A percentile compares a stretch with the other conserved stretches of the same genome.
phyloP scores from a whole-genome alignment of 2,113 vertebrate species.

The Felis chaus region DNA sequence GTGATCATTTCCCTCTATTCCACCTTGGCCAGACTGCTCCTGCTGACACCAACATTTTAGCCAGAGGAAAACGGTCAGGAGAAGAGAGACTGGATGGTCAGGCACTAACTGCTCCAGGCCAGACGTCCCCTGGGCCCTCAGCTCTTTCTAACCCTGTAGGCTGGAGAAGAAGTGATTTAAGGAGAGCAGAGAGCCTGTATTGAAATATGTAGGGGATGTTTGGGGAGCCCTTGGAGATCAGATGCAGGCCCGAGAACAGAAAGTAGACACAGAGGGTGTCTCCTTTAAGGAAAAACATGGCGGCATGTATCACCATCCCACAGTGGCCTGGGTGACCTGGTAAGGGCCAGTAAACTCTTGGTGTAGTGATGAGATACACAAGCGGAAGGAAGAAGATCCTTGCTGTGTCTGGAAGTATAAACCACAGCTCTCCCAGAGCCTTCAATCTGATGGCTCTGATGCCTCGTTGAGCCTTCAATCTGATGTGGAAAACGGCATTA shows the following conservation, averaged over 20 bases:
- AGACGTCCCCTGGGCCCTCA: neutral
- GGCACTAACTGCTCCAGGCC: fast-evolving
- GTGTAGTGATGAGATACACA: fast-evolving
- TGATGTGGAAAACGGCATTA: neutral
- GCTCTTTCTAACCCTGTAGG: neutral
- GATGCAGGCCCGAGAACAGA: neutral
- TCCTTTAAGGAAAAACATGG: neutral
- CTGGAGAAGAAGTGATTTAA: neutral
- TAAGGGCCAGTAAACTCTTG: fast-evolving
- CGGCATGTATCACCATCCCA: fast-evolving
- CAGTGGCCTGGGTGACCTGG: neutral
- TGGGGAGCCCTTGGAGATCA: neutral
- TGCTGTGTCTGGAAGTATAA: fast-evolving
- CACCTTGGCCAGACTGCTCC: neutral
- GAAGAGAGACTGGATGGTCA: neutral
- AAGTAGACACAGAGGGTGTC: neutral
- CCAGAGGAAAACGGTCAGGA: neutral
- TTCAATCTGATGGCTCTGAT: neutral
- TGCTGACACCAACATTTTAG: neutral
- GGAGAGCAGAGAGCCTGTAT: neutral
- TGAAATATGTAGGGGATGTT: neutral
- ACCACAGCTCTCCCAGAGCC: neutral
- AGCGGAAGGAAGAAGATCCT: neutral
- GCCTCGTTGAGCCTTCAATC: fast-evolving
- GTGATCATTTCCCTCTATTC: neutral